Base-by-base conservation (phyloP, 2,888 invertebrate species). In the Argyra leucocephala region DNA sequence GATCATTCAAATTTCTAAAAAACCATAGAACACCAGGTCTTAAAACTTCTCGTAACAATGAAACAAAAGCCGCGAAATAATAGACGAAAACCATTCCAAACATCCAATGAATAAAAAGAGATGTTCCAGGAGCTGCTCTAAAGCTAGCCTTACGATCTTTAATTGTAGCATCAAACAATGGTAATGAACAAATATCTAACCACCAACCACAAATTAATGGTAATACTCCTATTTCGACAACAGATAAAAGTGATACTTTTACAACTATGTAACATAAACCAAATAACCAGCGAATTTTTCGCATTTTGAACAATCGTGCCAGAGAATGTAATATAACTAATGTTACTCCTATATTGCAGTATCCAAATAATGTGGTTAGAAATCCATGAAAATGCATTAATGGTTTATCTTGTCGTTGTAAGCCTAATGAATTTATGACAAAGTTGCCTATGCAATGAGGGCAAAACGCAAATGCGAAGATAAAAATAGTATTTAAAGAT, bases 51-150 rank as follows among this genome's bases (percentile, higher is more conserved):
- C 98, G 83, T 24, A 99, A 80, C 3, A 99, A 82, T 22, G 96
- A 83, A 60, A 98, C 92, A 76, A 96, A 98, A 0, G 96, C 96
- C 9, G 98, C 99, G 76, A 99, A 98, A 81, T 99, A 99, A 80
- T 99, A 99, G 18, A 99, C 96, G 76, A 96, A 99, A 37, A 93
- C 92, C 96, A 99, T 98, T 66, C 99, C 99, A 9, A 96, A 93
- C 58, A 98, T 86, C 99, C 99, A 99, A 78, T 99, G 98, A 65
- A 99, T 90, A 76, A 98, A 98, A 84, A 98, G 92, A 1, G 95
- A 93, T 0, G 98, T 96, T 72, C 96, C 96, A 0, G 98, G 98
- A 0, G 96, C 95, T 0, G 90, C 85, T 69, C 88, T 86, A 72
- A 98, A 93, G 69, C 92, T 93, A 0, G 87, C 84, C 76, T 95